Percentiles rank a stretch among this genome's conserved stretches.
Conservation (phyloP, 2,888 invertebrate genomes). For the Sisyra nigra region DNA sequence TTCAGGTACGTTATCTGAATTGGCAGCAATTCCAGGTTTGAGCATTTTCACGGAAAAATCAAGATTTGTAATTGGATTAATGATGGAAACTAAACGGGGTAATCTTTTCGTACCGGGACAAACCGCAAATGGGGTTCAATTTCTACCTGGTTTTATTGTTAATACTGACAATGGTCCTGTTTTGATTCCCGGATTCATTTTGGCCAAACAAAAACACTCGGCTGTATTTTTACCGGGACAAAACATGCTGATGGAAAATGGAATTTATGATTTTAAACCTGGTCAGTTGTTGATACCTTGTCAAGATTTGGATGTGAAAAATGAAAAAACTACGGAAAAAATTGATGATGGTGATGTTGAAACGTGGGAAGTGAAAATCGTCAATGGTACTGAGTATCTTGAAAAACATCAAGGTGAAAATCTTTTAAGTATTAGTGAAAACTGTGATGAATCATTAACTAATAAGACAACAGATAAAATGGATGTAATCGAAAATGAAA, state of each 20-base stretch:
- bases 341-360: conserved; percentile 1
- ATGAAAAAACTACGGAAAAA: background rate
- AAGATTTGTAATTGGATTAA: conserved; percentile 55
- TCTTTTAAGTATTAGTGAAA: background rate
- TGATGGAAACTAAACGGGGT: conserved; percentile 51
- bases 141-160: conserved; percentile 58
- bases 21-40: conserved; percentile 46
- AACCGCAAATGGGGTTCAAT: conserved; percentile 47
- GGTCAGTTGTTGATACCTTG: background rate
- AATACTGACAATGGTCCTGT: conserved; percentile 48
- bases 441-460: background rate
- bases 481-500: background rate
- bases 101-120: conserved; percentile 60
- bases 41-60: conserved; percentile 47
- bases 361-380: conserved; percentile 1
- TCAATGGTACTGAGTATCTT: conserved; percentile 4
- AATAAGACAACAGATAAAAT: too few species aligned
- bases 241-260: conserved; percentile 38
- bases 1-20: conserved; percentile 37
- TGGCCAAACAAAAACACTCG: conserved; percentile 37
- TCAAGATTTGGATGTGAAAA: background rate
- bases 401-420: conserved; percentile 1
- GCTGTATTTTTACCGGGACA: conserved; percentile 56
- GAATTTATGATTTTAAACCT: conserved; percentile 16
- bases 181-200: conserved; percentile 56